Evolutionary conservation across 2,888 invertebrate species (phyloP), one percentile per base, ranked within the genome.

Genomic region (Brenthis daphne): DNA sequence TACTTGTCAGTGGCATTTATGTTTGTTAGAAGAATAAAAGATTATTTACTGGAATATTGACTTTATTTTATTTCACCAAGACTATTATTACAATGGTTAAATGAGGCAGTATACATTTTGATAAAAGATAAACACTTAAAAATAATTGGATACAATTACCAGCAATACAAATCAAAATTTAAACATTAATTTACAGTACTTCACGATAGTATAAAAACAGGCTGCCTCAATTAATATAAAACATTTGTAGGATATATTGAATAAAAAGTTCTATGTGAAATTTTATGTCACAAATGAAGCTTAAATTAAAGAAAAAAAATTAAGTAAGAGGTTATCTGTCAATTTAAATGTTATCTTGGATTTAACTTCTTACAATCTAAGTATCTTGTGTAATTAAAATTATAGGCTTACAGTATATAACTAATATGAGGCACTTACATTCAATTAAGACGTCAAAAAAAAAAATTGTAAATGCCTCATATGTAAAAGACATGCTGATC

Each of bases 381-480:
- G 6, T 48, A 61, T 33, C 24, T 37, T 63, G 61, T 61, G 61
- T 51, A 67, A 47, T 65, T 69, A 65, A 63, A 43, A 66, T 68
- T 47, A 68, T 66, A 50, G 53, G 57, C 63, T 71, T 60, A 70
- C 20, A 71, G 63, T 64, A 74, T 74, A 75, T 29, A 71, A 72
- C 73, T 64, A 78, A 77, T 79, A 84, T 82, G 82, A 76, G 77
- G 73, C 77, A 82, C 73, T 80, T 80, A 77, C 80, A 81, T 53
- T 61, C 12, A 14, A 43, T 53, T 37, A 63, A 20, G 20, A 63
- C 33, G 56, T 65, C 51, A 61, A 65, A 61, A 70, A 67, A 56
- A 51, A 60, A 69, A 72, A 64, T 51, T 13, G 37, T 53, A 63
- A 63, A 63, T 43, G 20, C 63, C 63, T 53, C 63, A 53, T 53